Evolutionary conservation across 1,140 invertebrate genomes (phyloP), one percentile per base, ranked within the genome.

Genomic region (Brachystomella parvula): DNA sequence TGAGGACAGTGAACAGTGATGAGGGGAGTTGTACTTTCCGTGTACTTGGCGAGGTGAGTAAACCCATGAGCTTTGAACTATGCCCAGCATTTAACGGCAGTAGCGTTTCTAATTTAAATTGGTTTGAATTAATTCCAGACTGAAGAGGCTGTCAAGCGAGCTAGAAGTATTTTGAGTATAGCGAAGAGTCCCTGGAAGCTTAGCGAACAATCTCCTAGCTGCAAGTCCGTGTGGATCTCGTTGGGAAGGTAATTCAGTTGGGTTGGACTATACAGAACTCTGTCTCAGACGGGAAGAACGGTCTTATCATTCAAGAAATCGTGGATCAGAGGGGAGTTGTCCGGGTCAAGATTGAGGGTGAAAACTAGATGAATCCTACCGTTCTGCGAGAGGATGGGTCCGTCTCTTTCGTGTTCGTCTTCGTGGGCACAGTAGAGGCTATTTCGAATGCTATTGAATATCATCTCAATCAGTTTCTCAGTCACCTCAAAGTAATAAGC

Each of bases 271-370:
- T n/a, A n/a, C n/a, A n/a, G n/a, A n/a, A n/a, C n/a, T n/a, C n/a
- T n/a, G n/a, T n/a, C n/a, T n/a, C n/a, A n/a, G n/a, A n/a, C n/a
- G 96, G 96, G 61, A 98, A 96, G 81, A 96, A 93, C 81, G 96
- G 96, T 17, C 85, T 92, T 74, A 94, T 96, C 75, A 98, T 98
- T 75, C 95, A 98, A 82, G 95, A 98, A 83, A 98, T 99, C 79
- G 96, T 99, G 29, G 95, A 99, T 79, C 98, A 98, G 82, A 96
- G 92, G 33, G 94, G 95, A 70, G 94, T 98, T 64, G 92, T 95
- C 39, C 81, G 90, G 76, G 90, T 94, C 64, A 95, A 98, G 82
- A 97, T 98, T 77, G 95, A 97, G 84, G 96, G 94, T 64, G 94
- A 98, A 81, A 96, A 94, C 80, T 92, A 94, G 81, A 90, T 90